Percentiles rank a stretch among this genome's conserved stretches.
Evolutionary conservation across 2,797 vertebrate genomes (phyloP).

Genomic region (Hippopotamyrus pictus): DNA sequence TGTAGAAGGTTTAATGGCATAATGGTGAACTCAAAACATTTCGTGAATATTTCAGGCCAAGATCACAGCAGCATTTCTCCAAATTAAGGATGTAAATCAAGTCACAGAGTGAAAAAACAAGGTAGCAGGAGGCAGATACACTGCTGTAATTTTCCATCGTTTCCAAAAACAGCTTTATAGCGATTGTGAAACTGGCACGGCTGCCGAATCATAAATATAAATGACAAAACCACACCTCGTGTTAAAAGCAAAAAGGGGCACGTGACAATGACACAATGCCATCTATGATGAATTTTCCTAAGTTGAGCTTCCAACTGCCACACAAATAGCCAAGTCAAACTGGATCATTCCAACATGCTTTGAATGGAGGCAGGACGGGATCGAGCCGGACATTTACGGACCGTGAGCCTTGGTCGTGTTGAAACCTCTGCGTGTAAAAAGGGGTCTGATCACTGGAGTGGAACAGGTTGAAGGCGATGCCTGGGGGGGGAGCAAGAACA

Average conservation of each 20-base stretch:
- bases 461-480: not conserved
- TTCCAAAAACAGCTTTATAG: not conserved
- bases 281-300: not conserved
- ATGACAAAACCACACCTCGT: not conserved
- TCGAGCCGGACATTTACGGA: not conserved
- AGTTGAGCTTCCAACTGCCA: not conserved
- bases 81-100: not conserved
- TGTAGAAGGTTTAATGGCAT: not conserved
- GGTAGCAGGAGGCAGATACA: not conserved
- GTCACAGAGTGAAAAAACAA: not conserved
- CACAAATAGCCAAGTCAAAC: not conserved
- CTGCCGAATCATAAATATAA: not conserved
- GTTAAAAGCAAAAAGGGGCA: not conserved
- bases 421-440: not conserved
- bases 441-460: not conserved
- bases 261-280: not conserved
- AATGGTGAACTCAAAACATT: not conserved
- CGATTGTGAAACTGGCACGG: not conserved
- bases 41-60: not conserved
- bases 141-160: not conserved
- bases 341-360: not conserved
- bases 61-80: not conserved
- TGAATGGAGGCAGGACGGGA: not conserved
- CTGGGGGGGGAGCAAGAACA: not conserved
- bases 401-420: not conserved